Base-by-base conservation (phyloP, 2,888 invertebrate genomes). In the Strigamia maritima region DNA sequence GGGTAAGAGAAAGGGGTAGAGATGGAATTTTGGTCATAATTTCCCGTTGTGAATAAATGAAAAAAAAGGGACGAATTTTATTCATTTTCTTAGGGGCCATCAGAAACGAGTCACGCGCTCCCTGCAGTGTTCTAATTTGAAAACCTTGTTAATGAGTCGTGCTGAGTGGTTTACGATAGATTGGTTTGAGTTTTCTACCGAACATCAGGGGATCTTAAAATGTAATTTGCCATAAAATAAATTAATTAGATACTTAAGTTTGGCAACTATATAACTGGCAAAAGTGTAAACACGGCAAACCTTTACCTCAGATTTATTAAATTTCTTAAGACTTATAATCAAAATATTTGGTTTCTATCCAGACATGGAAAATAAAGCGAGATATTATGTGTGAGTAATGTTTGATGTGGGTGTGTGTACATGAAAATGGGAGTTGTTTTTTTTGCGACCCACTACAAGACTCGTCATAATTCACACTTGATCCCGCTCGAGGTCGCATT, bases 121-220 rank as follows among this genome's bases (percentile, higher is more conserved):
- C 54, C 70, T 70, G 70, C 70, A 70, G 70, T 70, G 70, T 70
- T 70, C 70, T 70, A 70, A 70, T 70, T 70, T 70, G 70, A 70
- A 70, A 70, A 70, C 70, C 70, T 70, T 70, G 70, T 70, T 70
- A 70, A 70, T 70, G 70, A 70, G 70, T 70, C 70, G 70, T 70
- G 70, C 70, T 70, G 70, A 70, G 70, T 70, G 70, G 70, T 70
- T 70, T 70, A 70, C 70, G 70, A 70, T 70, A 70, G 70, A 70
- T 70, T 70, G 70, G 70, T 70, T 70, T 70, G 70, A 70, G 70
- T 70, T 70, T 54, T 70, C 70, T 70, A 70, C 70, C 70, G 70
- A 70, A 70, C 70, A 70, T 70, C 70, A 70, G 70, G 70, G 70
- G 70, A 70, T 70, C 70, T 70, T 70, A 70, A 70, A 70, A 70